Conservation (phyloP, 2,797 vertebrate species). For the Basileuterus tristriatus region DNA sequence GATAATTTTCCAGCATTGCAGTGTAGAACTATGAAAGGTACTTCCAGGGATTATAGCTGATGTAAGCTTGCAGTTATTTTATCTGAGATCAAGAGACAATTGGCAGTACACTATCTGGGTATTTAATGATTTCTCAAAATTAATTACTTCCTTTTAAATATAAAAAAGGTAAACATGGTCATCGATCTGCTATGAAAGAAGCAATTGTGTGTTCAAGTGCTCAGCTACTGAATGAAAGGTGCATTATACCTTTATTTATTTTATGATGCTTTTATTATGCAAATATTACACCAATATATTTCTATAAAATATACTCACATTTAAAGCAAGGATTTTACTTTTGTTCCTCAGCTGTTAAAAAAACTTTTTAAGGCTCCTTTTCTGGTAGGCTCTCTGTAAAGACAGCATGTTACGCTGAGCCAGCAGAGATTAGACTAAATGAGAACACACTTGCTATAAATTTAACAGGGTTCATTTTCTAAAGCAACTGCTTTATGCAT, state of each 20-base stretch:
- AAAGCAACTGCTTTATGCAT: conserved; percentile 75
- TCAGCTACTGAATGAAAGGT: neutral
- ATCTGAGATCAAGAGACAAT: conserved; percentile 4
- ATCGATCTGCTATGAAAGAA: conserved; percentile 52
- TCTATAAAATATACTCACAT: conserved; percentile 36
- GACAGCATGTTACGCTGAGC: conserved; percentile 56
- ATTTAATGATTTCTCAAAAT: conserved; percentile 54
- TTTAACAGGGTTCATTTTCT: conserved; percentile 77
- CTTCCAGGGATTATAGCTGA: conserved; percentile 23
- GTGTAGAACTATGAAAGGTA: neutral
- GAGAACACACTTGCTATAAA: conserved; percentile 72
- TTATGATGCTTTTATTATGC: conserved; percentile 6
- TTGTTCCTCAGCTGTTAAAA: conserved; percentile 3
- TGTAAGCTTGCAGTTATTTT: conserved; percentile 30
- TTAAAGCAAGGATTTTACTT: neutral
- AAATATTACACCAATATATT: conserved; percentile 37
- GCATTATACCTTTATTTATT: neutral
- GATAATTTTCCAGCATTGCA: conserved; percentile 17
- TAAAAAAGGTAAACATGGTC: conserved; percentile 29
- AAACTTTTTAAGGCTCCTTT: conserved; percentile 46
- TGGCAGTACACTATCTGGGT: neutral
- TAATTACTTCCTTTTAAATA: conserved; percentile 41
- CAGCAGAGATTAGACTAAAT: conserved; percentile 76
- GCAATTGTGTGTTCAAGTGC: neutral
- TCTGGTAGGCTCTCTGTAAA: conserved; percentile 40